Percentiles rank a stretch among this genome's conserved stretches.
These are phyloP conservation scores for Maniola jurtina DNA, from an alignment of 1,140 invertebrate genomes.

Conservation along the genomic window DNA sequence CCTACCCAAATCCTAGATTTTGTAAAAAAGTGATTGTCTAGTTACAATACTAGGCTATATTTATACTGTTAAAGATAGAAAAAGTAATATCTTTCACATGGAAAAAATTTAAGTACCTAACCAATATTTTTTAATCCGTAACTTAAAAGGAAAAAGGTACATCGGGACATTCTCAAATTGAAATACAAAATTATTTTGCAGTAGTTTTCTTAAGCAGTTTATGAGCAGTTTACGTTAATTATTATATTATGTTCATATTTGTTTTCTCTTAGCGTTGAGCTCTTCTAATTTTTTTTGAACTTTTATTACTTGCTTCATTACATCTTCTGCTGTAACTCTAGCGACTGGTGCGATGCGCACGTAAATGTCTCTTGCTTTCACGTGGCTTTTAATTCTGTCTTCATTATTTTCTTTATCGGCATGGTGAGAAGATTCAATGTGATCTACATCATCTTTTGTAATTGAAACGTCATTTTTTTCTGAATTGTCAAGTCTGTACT, in stretches of 20 bases:
- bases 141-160: too few species aligned
- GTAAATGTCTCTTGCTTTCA: background rate
- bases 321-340: slow-evolving; percentile 34
- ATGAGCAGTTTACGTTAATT: too few species aligned
- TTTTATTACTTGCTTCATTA: slow-evolving; percentile 34
- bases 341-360: background rate
- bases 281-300: slow-evolving; percentile 38
- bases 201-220: too few species aligned
- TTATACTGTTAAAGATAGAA: too few species aligned
- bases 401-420: slow-evolving; percentile 1
- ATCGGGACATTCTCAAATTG: too few species aligned
- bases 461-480: slow-evolving; percentile 41
- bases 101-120: too few species aligned
- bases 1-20: too few species aligned
- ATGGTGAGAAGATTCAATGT: slow-evolving; percentile 8
- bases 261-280: slow-evolving; percentile 28
- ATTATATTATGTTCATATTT: background rate
- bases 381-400: background rate
- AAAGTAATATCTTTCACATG: too few species aligned
- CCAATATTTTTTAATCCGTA: too few species aligned
- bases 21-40: too few species aligned
- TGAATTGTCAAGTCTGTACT: slow-evolving; percentile 45
- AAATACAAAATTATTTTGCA: too few species aligned
- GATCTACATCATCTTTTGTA: slow-evolving; percentile 26
- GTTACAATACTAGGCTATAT: too few species aligned